A percentile compares a stretch with the other conserved stretches of the same genome.
These are phyloP conservation scores for Standfussiana lucernea DNA, from an alignment of 2,888 invertebrate genomes.

Conservation along the genomic window DNA sequence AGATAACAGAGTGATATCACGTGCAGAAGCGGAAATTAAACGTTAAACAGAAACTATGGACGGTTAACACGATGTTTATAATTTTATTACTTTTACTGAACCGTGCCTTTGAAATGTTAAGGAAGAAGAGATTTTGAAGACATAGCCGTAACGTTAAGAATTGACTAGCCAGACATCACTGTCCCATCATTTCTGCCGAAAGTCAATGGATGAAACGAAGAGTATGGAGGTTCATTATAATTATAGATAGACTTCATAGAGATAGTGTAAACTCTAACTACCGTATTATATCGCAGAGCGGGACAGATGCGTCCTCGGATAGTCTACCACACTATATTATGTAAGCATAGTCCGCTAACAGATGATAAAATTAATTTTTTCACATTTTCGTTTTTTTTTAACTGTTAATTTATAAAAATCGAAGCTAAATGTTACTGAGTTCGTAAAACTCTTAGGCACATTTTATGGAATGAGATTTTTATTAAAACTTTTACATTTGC, in stretches of 20 bases:
- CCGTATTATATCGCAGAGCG: constrained; percentile 78
- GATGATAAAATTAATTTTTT: constrained; percentile 56
- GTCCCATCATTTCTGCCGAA: constrained; percentile 53
- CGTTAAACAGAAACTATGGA: constrained; percentile 76
- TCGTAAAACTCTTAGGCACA: constrained; percentile 86
- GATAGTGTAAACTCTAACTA: constrained; percentile 81
- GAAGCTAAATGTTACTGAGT: constrained; percentile 83
- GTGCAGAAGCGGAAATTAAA: constrained; percentile 69
- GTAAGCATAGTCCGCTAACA: constrained; percentile 64
- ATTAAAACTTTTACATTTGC: constrained; percentile 76
- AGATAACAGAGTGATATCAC: constrained; percentile 55
- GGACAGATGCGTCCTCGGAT: constrained; percentile 78
- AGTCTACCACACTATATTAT: constrained; percentile 61
- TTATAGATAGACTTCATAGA: constrained; percentile 71
- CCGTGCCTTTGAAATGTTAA: constrained; percentile 69
- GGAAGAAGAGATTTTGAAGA: constrained; percentile 59
- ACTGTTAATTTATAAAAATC: constrained; percentile 70
- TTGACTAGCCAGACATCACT: constrained; percentile 72
- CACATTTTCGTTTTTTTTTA: constrained; percentile 43
- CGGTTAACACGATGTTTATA: constrained; percentile 79
- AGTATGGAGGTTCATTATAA: constrained; percentile 61
- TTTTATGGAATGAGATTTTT: constrained; percentile 81
- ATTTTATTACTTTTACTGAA: constrained; percentile 64
- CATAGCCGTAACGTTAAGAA: constrained; percentile 70
- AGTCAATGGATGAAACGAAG: constrained; percentile 54